These are phyloP conservation scores for Trypoxylus dichotomus DNA, from an alignment of 1,140 invertebrate genomes.

Conservation along the genomic window DNA sequence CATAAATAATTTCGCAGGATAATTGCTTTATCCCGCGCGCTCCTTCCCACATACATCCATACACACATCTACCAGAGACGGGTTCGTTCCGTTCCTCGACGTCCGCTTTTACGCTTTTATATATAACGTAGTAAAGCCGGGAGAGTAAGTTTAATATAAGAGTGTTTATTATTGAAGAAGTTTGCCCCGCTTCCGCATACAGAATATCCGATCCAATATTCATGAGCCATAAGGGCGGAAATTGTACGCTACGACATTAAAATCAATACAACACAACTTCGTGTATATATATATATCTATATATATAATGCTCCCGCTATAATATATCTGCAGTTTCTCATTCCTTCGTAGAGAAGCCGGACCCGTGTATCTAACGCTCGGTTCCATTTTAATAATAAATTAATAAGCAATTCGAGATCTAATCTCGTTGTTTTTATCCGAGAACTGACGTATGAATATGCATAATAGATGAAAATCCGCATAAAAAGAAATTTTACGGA, in stretches of 20 bases:
- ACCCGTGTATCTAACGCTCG: not conserved
- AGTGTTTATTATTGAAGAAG: constrained; percentile 44
- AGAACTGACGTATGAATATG: too few species aligned
- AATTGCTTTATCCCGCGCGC: constrained; percentile 36
- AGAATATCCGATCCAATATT: constrained; percentile 42
- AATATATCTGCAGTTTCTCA: constrained; percentile 50
- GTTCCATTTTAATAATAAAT: not conserved
- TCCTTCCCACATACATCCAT: not conserved
- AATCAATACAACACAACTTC: constrained; percentile 51
- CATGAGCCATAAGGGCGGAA: constrained; percentile 47
- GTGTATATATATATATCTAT: constrained; percentile 40
- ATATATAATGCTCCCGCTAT: constrained; percentile 35
- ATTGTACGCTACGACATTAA: constrained; percentile 48
- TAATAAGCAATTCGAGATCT: too few species aligned
- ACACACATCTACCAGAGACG: not conserved
- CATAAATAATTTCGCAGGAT: constrained; percentile 39
- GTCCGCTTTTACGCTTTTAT: constrained; percentile 32
- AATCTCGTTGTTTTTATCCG: too few species aligned
- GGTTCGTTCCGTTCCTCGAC: not conserved
- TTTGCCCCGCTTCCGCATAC: constrained; percentile 39
- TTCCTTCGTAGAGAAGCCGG: not conserved
- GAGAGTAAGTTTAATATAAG: constrained; percentile 43
- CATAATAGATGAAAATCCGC: too few species aligned
- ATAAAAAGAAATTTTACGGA: too few species aligned
- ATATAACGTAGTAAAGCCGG: constrained; percentile 33